Evolutionary conservation across 2,888 invertebrate genomes (phyloP).

Genomic region (Amphimallon solstitiale): DNA sequence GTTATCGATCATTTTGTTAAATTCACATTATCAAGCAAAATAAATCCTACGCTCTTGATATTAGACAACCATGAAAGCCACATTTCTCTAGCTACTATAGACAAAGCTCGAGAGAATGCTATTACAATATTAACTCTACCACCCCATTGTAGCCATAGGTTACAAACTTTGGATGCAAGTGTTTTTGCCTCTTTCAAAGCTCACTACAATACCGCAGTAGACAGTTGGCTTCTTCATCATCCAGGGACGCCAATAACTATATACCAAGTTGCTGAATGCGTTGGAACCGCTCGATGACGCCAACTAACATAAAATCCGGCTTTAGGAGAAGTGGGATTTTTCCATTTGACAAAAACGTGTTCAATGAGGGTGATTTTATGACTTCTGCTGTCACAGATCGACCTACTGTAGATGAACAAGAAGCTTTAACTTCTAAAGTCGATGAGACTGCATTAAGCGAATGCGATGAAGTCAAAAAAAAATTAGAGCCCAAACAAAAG

Average conservation of each 20-base stretch:
- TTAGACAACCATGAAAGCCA: slow-evolving; percentile 58
- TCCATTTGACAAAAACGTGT: too few relatives aligned
- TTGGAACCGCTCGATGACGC: slow-evolving; percentile 36
- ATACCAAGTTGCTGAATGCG: slow-evolving; percentile 53
- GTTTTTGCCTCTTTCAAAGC: slow-evolving; percentile 15
- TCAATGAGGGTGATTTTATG: too few relatives aligned
- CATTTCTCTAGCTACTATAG: slow-evolving; percentile 43
- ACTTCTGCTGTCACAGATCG: too few relatives aligned
- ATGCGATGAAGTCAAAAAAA: too few relatives aligned
- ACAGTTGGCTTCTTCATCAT: slow-evolving; percentile 50
- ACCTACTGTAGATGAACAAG: too few relatives aligned
- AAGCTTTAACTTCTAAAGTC: too few relatives aligned
- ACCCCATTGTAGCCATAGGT: slow-evolving; percentile 5
- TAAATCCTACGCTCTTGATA: slow-evolving; percentile 52
- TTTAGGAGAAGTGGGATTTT: too few relatives aligned
- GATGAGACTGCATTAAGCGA: too few relatives aligned
- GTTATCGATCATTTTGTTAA: slow-evolving; percentile 31
- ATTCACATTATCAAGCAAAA: slow-evolving; percentile 45
- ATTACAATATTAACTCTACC: slow-evolving; percentile 9
- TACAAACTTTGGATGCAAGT: background rate
- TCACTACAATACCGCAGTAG: slow-evolving; percentile 3
- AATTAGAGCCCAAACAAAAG: too few relatives aligned
- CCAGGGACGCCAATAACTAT: slow-evolving; percentile 58
- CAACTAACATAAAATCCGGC: too few relatives aligned
- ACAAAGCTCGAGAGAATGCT: too few relatives aligned